phyloP scores from a whole-genome alignment of 64 coral and sea anemone species.

The Astreopora myriophthalma region DNA sequence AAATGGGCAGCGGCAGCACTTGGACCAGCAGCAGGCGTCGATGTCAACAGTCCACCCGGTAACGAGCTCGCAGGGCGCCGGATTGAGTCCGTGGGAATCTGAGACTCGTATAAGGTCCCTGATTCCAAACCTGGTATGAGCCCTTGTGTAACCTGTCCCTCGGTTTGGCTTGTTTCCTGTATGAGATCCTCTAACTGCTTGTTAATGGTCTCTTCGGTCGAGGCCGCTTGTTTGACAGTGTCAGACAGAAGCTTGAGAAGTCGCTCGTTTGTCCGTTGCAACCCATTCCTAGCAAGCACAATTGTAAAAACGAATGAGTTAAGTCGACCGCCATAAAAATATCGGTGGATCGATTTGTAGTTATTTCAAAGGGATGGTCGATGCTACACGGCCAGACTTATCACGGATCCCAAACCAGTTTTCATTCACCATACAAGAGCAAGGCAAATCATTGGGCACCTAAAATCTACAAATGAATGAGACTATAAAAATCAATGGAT shows the following conservation, averaged over 20 bases:
- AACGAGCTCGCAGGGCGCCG: conserved; percentile 1
- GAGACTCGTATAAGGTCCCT: conserved; percentile 40
- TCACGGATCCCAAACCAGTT: no score
- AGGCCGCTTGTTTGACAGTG: conserved; percentile 72
- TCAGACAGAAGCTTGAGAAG: conserved; percentile 83
- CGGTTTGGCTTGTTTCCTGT: conserved; percentile 84
- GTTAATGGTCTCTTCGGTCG: conserved; percentile 86
- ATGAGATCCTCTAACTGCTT: conserved; percentile 88
- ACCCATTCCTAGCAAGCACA: conserved; percentile 42
- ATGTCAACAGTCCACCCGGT: conserved; percentile 68
- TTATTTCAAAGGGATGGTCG: no score
- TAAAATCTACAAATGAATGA: no score
- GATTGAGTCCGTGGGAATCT: conserved; percentile 51
- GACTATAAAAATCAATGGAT: no score
- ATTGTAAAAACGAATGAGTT: not conserved
- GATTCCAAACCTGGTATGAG: conserved; percentile 49
- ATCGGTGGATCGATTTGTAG: no score
- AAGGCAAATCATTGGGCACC: no score
- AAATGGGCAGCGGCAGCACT: not conserved
- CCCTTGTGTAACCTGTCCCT: conserved; percentile 66
- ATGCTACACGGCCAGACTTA: no score
- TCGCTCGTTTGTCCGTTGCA: conserved; percentile 71
- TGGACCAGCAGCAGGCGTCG: conserved; percentile 77
- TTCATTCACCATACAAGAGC: no score
- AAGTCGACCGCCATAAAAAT: not conserved